Evolutionary conservation across 2,797 vertebrate species (phyloP).

Genomic region (Sebastes trivittatus): DNA sequence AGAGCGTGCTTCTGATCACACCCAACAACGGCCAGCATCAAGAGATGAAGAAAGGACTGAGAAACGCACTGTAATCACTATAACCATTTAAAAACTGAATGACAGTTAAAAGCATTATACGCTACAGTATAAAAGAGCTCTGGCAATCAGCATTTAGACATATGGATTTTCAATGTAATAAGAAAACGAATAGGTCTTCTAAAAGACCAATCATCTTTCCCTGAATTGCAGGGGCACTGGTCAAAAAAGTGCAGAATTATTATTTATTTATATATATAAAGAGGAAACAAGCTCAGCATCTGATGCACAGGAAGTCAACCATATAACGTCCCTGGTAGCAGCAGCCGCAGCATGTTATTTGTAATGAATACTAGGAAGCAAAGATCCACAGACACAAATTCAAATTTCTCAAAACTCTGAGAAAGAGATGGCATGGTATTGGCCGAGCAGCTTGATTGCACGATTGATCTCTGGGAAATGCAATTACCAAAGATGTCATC

Average conservation of each 20-base stretch:
- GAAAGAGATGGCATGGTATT: neutral
- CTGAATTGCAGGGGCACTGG: neutral
- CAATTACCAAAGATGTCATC: neutral
- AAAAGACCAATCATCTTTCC: neutral
- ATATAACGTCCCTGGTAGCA: neutral
- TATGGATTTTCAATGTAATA: neutral
- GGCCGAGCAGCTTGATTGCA: neutral
- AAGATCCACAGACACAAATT: neutral
- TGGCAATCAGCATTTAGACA: neutral
- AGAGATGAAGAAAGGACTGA: neutral
- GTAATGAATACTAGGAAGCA: neutral
- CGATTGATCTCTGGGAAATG: constrained; percentile 9
- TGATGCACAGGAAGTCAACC: neutral
- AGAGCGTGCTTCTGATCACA: too few species aligned
- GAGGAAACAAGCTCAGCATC: neutral
- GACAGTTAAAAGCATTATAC: neutral
- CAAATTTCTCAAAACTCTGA: neutral
- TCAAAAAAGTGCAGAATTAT: neutral
- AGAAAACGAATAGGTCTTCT: neutral
- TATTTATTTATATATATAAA: neutral
- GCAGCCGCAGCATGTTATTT: neutral
- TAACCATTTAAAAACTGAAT: neutral
- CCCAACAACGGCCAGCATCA: too few species aligned
- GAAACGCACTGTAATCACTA: neutral
- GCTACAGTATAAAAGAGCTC: neutral